Conservation (phyloP, 2,113 vertebrate species). For the Hymenochirus boettgeri region DNA sequence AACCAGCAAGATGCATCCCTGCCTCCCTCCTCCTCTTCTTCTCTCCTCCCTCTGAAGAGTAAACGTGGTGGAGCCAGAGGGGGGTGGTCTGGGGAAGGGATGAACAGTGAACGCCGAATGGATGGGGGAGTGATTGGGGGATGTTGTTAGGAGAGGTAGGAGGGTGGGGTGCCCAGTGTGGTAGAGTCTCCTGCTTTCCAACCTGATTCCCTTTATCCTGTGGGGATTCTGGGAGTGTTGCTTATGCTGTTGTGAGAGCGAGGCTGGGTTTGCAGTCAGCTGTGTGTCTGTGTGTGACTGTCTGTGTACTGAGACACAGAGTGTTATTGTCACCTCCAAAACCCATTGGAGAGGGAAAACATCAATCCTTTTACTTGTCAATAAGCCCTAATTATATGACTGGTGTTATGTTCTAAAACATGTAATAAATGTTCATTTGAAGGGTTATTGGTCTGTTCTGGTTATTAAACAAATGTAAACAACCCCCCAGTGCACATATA, state of each 20-base stretch:
- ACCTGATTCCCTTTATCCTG: background rate
- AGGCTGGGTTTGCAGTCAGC: slow-evolving; percentile 44
- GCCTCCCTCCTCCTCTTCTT: slow-evolving; percentile 19
- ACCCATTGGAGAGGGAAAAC: slow-evolving; percentile 10
- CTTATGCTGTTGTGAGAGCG: slow-evolving; percentile 50
- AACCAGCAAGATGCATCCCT: slow-evolving; percentile 11
- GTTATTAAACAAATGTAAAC: no score
- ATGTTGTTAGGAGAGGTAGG: background rate
- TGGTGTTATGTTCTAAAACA: background rate
- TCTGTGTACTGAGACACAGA: no score
- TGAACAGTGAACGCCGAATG: background rate
- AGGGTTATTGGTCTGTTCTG: no score
- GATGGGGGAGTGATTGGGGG: background rate
- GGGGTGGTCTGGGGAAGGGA: slow-evolving; percentile 4
- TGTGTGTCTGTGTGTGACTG: slow-evolving; percentile 1
- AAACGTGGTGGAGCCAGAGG: slow-evolving; percentile 19
- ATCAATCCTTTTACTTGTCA: no score
- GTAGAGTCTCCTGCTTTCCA: slow-evolving; percentile 4
- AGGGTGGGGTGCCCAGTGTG: background rate
- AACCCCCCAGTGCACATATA: no score
- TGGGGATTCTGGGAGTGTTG: slow-evolving; percentile 28
- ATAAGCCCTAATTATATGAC: slow-evolving; percentile 21
- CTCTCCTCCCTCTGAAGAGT: slow-evolving; percentile 9
- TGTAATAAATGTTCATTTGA: no score
- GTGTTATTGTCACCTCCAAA: slow-evolving; percentile 21